Evolutionary conservation across 1,140 invertebrate species (phyloP), one percentile per base, ranked within the genome.

Genomic region (Reticulitermes speratus): DNA sequence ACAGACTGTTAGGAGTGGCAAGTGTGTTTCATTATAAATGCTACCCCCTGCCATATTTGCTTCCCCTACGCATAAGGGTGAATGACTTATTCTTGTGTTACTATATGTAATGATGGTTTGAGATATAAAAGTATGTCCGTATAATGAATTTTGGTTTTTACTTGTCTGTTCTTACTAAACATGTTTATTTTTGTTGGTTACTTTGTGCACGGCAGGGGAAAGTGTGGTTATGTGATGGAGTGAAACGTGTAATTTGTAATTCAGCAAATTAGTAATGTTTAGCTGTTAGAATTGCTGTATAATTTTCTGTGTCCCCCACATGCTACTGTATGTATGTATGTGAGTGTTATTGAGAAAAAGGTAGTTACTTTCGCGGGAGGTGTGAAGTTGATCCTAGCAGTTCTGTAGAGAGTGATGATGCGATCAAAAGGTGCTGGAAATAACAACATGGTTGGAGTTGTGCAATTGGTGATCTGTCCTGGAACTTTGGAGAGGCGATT

Each of bases 151-250:
- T 75, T 30, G 25, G 9, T 75, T 75, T 75, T 75, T 75, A 75
- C 25, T 30, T 75, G n/a, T 25, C 6, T 75, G n/a, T 75, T 75
- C 65, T 75, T 75, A 30, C n/a, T 30, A 75, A 55, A 75, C 7
- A 75, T 75, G 65, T 75, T 75, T 75, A 75, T 75, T 75, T 75
- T 30, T 75, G 65, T 75, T 75, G 65, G 65, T 75, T 75, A 75
- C 65, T 75, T 75, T 30, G 14, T 30, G n/a, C 25, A 75, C 25
- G 25, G 65, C 65, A 75, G 65, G 65, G 65, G 65, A 30, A 75
- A 75, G 65, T 75, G n/a, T 75, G n/a, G 65, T 14, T 30, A 75
- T 75, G n/a, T 75, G 65, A 75, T 30, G 2, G n/a, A 75, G 65
- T 75, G 65, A 75, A n/a, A 75, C 65, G 6, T 75, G 65, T 25